These are phyloP conservation scores for Hassar affinis DNA, from an alignment of 2,113 vertebrate species.

Conservation along the genomic window DNA sequence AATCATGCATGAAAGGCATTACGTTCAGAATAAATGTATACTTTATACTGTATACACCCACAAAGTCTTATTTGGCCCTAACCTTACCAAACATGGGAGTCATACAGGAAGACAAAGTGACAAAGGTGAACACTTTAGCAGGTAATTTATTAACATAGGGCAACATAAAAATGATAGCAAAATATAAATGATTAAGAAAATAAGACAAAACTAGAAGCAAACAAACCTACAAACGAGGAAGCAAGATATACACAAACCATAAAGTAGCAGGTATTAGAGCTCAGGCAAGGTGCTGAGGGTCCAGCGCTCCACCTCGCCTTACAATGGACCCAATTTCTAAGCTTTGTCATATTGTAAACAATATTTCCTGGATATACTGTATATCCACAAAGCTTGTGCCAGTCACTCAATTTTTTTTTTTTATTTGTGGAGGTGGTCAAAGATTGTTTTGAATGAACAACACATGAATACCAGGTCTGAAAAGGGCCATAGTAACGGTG, in stretches of 20 bases:
- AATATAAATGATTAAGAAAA: too few species aligned
- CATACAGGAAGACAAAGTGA: too few species aligned
- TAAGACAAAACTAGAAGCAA: too few species aligned
- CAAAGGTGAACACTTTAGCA: too few species aligned
- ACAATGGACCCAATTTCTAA: neutral
- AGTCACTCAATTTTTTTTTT: too few species aligned
- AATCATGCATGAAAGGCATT: slow-evolving; percentile 20
- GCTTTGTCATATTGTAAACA: neutral
- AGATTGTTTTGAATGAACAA: neutral
- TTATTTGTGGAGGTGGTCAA: neutral
- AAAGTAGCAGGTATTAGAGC: too few species aligned
- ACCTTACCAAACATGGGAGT: neutral
- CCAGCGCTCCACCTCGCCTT: too few species aligned
- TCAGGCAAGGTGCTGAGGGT: too few species aligned
- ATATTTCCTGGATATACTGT: neutral
- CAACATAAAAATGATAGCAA: too few species aligned
- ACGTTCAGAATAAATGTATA: neutral
- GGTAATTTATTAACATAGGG: too few species aligned
- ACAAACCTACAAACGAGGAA: too few species aligned
- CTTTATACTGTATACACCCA: neutral
- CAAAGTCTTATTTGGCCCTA: neutral
- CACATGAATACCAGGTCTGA: neutral
- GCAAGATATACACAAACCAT: too few species aligned
- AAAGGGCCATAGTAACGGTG: neutral
- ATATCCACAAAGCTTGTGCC: neutral